Evolutionary conservation across 2,888 invertebrate genomes (phyloP).

Genomic region (Reticulitermes lucifugus): DNA sequence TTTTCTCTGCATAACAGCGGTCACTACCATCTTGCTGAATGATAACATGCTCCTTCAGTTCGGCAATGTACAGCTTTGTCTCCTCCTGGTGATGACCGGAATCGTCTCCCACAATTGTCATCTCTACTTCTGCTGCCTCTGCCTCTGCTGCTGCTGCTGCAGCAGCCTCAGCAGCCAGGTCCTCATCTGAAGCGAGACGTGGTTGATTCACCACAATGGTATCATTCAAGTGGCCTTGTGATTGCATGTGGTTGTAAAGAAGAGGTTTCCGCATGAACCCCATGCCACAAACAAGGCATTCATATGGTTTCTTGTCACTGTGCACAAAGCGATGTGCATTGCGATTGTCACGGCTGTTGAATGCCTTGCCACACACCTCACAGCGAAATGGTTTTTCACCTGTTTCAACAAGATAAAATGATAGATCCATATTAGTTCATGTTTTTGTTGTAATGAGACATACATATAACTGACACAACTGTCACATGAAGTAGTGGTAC

Average conservation of each 20-base stretch:
- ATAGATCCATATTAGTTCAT: neutral
- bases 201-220: slow-evolving; percentile 88
- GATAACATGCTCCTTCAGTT: slow-evolving; percentile 67
- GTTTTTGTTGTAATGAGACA: neutral
- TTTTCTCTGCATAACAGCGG: slow-evolving; percentile 45
- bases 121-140: slow-evolving; percentile 61
- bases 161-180: slow-evolving; percentile 61
- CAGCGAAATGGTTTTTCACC: slow-evolving; percentile 78
- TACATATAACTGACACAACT: neutral
- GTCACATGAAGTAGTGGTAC: neutral
- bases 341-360: slow-evolving; percentile 86
- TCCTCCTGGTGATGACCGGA: slow-evolving; percentile 57
- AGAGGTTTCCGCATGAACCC: slow-evolving; percentile 88
- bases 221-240: slow-evolving; percentile 80
- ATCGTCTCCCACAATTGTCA: slow-evolving; percentile 58
- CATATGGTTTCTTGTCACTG: slow-evolving; percentile 88
- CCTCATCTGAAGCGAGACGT: slow-evolving; percentile 71
- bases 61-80: slow-evolving; percentile 67
- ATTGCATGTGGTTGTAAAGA: slow-evolving; percentile 81
- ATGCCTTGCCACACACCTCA: slow-evolving; percentile 85
- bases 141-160: slow-evolving; percentile 58
- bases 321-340: slow-evolving; percentile 88
- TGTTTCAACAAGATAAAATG: neutral
- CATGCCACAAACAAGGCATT: slow-evolving; percentile 82
- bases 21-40: slow-evolving; percentile 62